These are phyloP conservation scores for Leptodactylus fallax DNA, from an alignment of 2,797 vertebrate genomes.

Conservation along the genomic window DNA sequence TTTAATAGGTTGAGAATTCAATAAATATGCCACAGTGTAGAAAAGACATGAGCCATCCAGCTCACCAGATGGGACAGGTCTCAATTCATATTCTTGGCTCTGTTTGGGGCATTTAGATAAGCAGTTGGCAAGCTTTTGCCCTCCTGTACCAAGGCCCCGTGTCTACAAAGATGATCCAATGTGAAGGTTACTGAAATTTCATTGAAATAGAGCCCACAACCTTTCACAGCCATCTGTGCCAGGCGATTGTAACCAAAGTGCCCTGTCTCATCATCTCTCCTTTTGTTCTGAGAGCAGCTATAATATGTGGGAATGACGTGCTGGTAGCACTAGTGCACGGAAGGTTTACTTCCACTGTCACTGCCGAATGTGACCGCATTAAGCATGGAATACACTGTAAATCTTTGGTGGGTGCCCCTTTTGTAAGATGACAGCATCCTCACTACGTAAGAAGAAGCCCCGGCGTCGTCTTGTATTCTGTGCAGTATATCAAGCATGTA, in stretches of 20 bases:
- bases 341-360: background rate
- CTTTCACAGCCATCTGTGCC: conserved; percentile 72
- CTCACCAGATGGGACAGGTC: conserved; percentile 59
- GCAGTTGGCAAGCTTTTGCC: conserved; percentile 65
- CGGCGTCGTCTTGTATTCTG: conserved; percentile 24
- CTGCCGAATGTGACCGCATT: conserved; percentile 37
- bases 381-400: conserved; percentile 34
- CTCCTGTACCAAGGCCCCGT: conserved; percentile 56
- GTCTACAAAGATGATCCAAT: conserved; percentile 67
- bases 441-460: conserved; percentile 13
- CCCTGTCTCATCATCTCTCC: conserved; percentile 68
- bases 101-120: conserved; percentile 64
- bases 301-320: conserved; percentile 64
- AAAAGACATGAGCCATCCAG: conserved; percentile 58
- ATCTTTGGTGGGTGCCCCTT: conserved; percentile 32
- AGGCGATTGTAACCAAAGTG: conserved; percentile 70
- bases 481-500: conserved; percentile 21
- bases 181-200: conserved; percentile 69
- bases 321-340: conserved; percentile 24
- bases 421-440: conserved; percentile 24
- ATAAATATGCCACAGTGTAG: conserved; percentile 46
- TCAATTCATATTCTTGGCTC: conserved; percentile 60
- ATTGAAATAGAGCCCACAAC: conserved; percentile 66
- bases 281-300: conserved; percentile 68
- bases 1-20: conserved; percentile 62